Percentiles rank a stretch among this genome's conserved stretches.
phyloP scores from a whole-genome alignment of 2,888 invertebrate species.

The Lacanobia wlatinum region DNA sequence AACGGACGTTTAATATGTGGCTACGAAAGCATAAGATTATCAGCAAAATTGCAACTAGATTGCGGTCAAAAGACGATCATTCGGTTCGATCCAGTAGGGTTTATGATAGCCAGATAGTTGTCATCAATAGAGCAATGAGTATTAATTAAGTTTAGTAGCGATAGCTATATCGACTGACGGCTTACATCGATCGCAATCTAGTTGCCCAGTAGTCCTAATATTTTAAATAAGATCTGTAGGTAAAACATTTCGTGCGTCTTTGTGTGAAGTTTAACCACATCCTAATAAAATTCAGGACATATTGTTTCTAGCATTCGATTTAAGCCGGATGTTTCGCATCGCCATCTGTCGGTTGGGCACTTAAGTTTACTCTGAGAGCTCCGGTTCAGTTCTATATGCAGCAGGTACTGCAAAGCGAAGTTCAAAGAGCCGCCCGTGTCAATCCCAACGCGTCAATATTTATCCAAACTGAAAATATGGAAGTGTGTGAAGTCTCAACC shows the following conservation, averaged over 20 bases:
- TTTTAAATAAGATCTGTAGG: not conserved
- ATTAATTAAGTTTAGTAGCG: not conserved
- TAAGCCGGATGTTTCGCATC: not conserved
- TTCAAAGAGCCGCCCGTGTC: conserved; percentile 51
- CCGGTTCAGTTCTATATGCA: conserved; percentile 6
- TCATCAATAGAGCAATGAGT: not conserved
- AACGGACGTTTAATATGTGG: conserved; percentile 23
- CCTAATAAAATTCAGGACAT: not conserved
- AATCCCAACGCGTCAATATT: conserved; percentile 62
- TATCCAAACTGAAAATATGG: conserved; percentile 56
- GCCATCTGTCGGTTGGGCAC: not conserved
- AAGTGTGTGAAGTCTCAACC: conserved; percentile 54
- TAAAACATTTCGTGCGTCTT: not conserved
- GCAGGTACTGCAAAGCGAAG: conserved; percentile 20
- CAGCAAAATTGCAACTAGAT: not conserved
- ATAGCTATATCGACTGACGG: not conserved
- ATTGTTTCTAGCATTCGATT: not conserved
- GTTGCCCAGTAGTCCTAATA: not conserved
- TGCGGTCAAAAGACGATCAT: too few species aligned
- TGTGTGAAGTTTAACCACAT: not conserved
- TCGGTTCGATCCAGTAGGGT: not conserved
- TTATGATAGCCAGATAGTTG: not conserved
- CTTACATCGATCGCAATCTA: not conserved
- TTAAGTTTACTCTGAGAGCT: conserved; percentile 6
- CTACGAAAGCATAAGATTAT: not conserved